phyloP scores from a whole-genome alignment of 2,888 invertebrate species.

The Habroteleia sp. region DNA sequence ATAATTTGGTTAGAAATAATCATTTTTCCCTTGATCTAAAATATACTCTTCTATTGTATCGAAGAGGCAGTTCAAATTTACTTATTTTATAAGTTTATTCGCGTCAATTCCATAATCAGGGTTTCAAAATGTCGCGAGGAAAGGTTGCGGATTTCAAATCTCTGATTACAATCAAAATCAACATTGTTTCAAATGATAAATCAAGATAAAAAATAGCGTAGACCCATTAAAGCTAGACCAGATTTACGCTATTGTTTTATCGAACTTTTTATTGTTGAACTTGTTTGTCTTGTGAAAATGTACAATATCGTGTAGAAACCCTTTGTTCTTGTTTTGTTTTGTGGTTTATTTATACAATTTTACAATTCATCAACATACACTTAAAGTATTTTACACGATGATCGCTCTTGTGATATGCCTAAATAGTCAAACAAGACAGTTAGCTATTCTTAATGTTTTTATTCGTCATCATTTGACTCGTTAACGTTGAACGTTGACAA shows the following conservation, averaged over 20 bases:
- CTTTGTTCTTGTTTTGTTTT: slow-evolving; percentile 23
- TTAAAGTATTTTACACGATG: slow-evolving; percentile 35
- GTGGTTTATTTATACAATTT: slow-evolving; percentile 41
- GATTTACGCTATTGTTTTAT: slow-evolving; percentile 53
- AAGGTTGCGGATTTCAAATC: slow-evolving; percentile 7
- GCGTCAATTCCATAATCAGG: slow-evolving; percentile 36
- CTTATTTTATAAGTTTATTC: slow-evolving; percentile 28
- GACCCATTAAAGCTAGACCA: slow-evolving; percentile 23
- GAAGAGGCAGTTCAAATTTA: slow-evolving; percentile 37
- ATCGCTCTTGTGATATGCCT: slow-evolving; percentile 54
- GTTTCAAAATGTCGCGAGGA: slow-evolving; percentile 11
- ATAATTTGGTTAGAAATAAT: slow-evolving; percentile 3
- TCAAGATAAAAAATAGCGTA: slow-evolving; percentile 49
- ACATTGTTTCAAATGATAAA: slow-evolving; percentile 27
- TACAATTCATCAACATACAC: slow-evolving; percentile 43
- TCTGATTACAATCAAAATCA: slow-evolving; percentile 37
- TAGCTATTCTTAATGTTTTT: slow-evolving; percentile 20
- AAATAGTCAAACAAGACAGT: slow-evolving; percentile 45
- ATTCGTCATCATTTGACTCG: slow-evolving; percentile 30
- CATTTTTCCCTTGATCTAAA: neutral
- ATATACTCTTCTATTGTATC: slow-evolving; percentile 11
- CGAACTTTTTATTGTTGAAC: too few relatives aligned
- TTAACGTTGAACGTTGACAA: slow-evolving; percentile 8
- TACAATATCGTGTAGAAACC: slow-evolving; percentile 51
- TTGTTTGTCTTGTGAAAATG: slow-evolving; percentile 51